Evolutionary conservation across 2,888 invertebrate species (phyloP), one percentile per base, ranked within the genome.

Genomic region (Oligia strigilis): DNA sequence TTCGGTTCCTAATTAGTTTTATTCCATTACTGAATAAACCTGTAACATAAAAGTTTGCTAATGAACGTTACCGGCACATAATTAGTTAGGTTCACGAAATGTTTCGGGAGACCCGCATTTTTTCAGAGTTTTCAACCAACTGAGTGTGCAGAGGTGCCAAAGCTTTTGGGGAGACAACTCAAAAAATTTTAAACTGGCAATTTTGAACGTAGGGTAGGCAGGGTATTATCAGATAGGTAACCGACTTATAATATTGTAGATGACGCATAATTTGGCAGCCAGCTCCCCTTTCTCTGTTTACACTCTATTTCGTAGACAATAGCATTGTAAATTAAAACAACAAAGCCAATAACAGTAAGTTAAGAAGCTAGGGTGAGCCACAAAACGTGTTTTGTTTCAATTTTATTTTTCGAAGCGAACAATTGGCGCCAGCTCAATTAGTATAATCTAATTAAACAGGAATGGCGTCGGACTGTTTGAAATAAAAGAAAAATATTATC

Each of bases 401-500:
- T 90, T 91, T 90, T 90, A 91, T 91, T 91, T 93, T 91, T 88
- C 90, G 86, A 92, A 91, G 88, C 86, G 90, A 89, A 93, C 92
- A 92, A 93, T 92, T 92, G 92, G 91, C 92, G 87, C 88, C 89
- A 89, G 91, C 91, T 92, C 93, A 94, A 94, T 94, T 95, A 94
- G 93, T 92, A 90, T 94, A 94, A 95, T 95, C 94, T 95, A 95
- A 96, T 96, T 95, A 95, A 91, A 92, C 90, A 90, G 89, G 88
- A 91, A 92, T 91, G 89, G 90, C 88, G 90, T 87, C 87, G 90
- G 91, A 90, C 92, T 92, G 93, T 92, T 94, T 91, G 92, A 94
- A 95, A 95, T 96, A 96, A 95, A 95, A 95, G 94, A 94, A 95
- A 94, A 96, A 95, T 96, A 96, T 95, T 95, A 94, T 94, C 93